Base-by-base conservation (phyloP, 92 coral and sea anemone genomes). In the Muricea muricata region DNA sequence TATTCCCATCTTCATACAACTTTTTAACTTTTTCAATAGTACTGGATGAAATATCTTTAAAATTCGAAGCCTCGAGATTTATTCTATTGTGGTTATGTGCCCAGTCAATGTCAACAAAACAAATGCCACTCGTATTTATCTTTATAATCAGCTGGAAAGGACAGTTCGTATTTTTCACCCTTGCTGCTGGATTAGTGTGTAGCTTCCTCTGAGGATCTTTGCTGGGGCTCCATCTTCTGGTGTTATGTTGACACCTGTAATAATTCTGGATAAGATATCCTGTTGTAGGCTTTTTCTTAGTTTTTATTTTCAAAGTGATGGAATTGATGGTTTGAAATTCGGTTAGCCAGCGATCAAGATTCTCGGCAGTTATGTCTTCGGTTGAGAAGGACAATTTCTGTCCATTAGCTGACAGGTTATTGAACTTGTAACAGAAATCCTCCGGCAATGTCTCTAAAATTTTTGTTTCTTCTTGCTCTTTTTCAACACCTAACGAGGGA, bases 131-230 rank as follows among this genome's bases (percentile, higher is more conserved):
- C 66, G 45, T 66, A 68, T 90, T 84, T 56, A 87, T 81, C 73
- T 90, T 90, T 20, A 87, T 68, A 37, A 72, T 72, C 65, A 70
- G 41, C 80, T 89, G 90, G 65, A 86, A 89, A 48, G 90, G 90
- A 80, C 87, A 90, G n/a, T n/a, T n/a, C n/a, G 93, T 90, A 65
- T 90, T 90, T 85, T 90, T 86, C 15, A 90, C 90, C 68, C 88
- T 86, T 50, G 93, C 93, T 25, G 90, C 56, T 68, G 81, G 87
- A 40, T 73, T 71, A 57, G 73, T 67, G 81, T 73, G 39, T 17
- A 84, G 78, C 45, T 84, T 73, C 26, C 72, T 50, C n/a, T 58
- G 87, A 23, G 81, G 87, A 84, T 84, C 73, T 81, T 84, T 84
- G 72, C 72, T 84, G 9, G 87, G 87, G 57, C 81, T 84, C 87